Evolutionary conservation across 2,888 invertebrate genomes (phyloP), one percentile per base, ranked within the genome.

Genomic region (Frankliniella intonsa): DNA sequence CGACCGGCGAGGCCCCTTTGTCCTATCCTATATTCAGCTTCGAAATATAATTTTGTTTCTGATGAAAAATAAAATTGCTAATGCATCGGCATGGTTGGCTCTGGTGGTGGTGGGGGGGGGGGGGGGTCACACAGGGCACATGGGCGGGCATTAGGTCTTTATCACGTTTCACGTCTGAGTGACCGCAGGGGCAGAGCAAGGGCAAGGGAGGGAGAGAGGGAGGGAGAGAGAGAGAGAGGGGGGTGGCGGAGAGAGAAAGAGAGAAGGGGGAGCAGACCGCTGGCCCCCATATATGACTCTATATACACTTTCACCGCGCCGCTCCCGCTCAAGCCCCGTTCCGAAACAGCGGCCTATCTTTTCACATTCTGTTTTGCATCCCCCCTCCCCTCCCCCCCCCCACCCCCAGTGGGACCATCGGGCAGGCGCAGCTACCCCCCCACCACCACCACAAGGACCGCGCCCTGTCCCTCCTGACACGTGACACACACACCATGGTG

Each of bases 121-220:
- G 22, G 22, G 69, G 7, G 22, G 22, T 19, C 55, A 55, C 55
- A 55, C 14, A 17, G 55, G 62, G 62, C 62, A 62, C 22, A 76
- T 5, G 69, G 69, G 25, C 69, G 5, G 69, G 69, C 69, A 76
- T 76, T 76, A 76, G 69, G 69, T 76, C 69, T 76, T 76, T 76
- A 76, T 76, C 69, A 76, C 69, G 69, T 76, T 76, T 76, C 69
- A 76, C 69, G 69, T 76, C 69, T 76, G 69, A 76, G 69, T 76
- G 69, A 76, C 69, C 69, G 22, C 69, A 22, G 22, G 19, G 14
- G 62, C 62, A 62, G 62, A 10, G 62, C 62, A 38, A 38, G 38
- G 38, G 38, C 38, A 38, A 38, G 38, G 38, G 38, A 55, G 55
- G 7, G 55, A 55, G 55, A 55, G 55, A 55, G 55, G 7, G 55